Base-by-base conservation (phyloP, 64 coral and sea anemone genomes). In the Montipora capricornis region DNA sequence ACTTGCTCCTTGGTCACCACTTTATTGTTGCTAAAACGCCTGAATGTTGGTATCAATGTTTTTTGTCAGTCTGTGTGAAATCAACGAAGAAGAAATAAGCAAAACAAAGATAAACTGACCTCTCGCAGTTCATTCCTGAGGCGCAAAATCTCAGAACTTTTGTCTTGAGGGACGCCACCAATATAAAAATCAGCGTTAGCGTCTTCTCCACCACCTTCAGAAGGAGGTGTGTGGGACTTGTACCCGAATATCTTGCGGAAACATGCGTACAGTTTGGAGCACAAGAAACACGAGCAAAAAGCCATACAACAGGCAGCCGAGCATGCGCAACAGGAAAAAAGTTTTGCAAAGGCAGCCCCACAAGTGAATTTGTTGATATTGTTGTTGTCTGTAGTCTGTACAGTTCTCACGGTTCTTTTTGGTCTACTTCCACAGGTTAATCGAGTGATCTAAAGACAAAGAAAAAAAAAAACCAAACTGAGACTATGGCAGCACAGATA, bases 151-250 rank as follows among this genome's bases (percentile, higher is more conserved):
- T 98, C 87, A 0, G 87, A 89, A 55, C 94, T 93, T 51, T 94
- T 95, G 16, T 98, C 93, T 19, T 98, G 96, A 11, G 89, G 74
- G n/a, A 89, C 75, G 22, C 96, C 96, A 20, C 77, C 85, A 44
- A 98, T 98, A n/a, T 98, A 98, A 68, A 98, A 98, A 45, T 98
- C 93, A 16, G 75, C 82, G 52, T 92, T 81, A 11, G 5, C 71
- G 7, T 82, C 78, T 24, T 80, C 53, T 53, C 75, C 47, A 1
- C 24, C 57, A 20, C 70, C 58, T 13, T 69, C 68, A 76, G 74
- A 55, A 1, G 93, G 89, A 17, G 89, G 83, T 8, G 95, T 69
- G 16, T 95, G 83, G 70, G 96, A 84, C 26, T 89, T 73, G 59
- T 89, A 84, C 19, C 92, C 79, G 29, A 70, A 94, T 22, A 82